Evolutionary conservation across 2,113 vertebrate genomes (phyloP).

Genomic region (Mesembrinibis cayennensis): DNA sequence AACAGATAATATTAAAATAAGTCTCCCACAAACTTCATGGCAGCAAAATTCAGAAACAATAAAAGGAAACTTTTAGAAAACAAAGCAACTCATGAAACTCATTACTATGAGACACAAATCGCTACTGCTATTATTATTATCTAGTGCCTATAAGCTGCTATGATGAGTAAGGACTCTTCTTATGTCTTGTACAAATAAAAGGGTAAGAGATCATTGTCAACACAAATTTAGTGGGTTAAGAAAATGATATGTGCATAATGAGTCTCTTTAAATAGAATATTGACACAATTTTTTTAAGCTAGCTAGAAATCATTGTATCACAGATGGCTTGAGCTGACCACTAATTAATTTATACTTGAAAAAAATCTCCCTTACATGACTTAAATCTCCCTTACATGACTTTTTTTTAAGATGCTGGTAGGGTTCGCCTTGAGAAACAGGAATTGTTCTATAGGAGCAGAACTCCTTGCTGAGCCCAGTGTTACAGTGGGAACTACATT

Average conservation of each 20-base stretch:
- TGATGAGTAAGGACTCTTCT: background rate
- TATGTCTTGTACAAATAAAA: background rate
- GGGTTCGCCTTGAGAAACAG: background rate
- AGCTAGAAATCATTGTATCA: background rate
- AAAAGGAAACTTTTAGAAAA: slow-evolving; percentile 8
- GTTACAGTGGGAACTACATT: background rate
- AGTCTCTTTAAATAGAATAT: slow-evolving; percentile 5
- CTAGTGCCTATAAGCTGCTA: background rate
- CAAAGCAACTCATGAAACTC: background rate
- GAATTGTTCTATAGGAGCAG: background rate
- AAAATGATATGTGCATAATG: background rate
- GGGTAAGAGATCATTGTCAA: background rate
- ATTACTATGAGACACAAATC: background rate
- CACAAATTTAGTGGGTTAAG: slow-evolving; percentile 17
- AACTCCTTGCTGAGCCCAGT: background rate
- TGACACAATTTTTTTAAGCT: background rate
- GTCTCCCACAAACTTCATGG: background rate
- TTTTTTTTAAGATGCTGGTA: background rate
- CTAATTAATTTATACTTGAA: background rate
- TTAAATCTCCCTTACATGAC: background rate
- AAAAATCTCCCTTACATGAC: background rate
- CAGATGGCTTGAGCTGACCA: background rate
- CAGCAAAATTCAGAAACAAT: background rate
- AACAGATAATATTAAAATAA: background rate
- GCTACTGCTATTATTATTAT: background rate